These are phyloP conservation scores for Acrocyrtus sp. DNA, from an alignment of 2,888 invertebrate genomes.

Conservation along the genomic window DNA sequence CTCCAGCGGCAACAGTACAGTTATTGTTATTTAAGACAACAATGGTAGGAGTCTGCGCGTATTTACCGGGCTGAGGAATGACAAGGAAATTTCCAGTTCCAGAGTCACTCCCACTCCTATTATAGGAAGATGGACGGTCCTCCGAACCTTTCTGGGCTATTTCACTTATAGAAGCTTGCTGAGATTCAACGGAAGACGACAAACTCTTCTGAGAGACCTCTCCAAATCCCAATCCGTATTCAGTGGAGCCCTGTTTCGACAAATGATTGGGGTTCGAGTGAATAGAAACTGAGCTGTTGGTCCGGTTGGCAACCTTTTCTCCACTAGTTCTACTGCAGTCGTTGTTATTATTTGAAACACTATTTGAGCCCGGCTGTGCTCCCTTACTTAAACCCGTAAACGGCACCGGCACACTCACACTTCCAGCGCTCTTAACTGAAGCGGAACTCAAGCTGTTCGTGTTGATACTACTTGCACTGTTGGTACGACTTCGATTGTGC, in stretches of 20 bases:
- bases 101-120: slow-evolving; percentile 22
- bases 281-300: slow-evolving; percentile 31
- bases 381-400: slow-evolving; percentile 31
- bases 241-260: slow-evolving; percentile 21
- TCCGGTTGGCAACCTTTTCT: slow-evolving; percentile 19
- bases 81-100: slow-evolving; percentile 18
- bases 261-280: slow-evolving; percentile 36
- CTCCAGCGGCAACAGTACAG: slow-evolving; percentile 37
- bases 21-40: slow-evolving; percentile 52
- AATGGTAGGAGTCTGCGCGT: slow-evolving; percentile 26
- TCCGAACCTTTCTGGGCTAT: neutral
- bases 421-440: slow-evolving; percentile 35
- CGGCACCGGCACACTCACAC: slow-evolving; percentile 37
- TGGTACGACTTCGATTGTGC: slow-evolving; percentile 48
- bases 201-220: slow-evolving; percentile 10
- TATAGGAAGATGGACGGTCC: slow-evolving; percentile 28
- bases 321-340: slow-evolving; percentile 29
- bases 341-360: slow-evolving; percentile 40
- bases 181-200: slow-evolving; percentile 38
- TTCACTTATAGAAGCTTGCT: slow-evolving; percentile 21
- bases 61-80: slow-evolving; percentile 29
- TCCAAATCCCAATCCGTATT: slow-evolving; percentile 32
- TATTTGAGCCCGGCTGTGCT: slow-evolving; percentile 18
- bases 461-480: slow-evolving; percentile 51
- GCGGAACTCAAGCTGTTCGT: slow-evolving; percentile 49